phyloP scores from a whole-genome alignment of 1,140 invertebrate species.

The Argopecten irradians region DNA sequence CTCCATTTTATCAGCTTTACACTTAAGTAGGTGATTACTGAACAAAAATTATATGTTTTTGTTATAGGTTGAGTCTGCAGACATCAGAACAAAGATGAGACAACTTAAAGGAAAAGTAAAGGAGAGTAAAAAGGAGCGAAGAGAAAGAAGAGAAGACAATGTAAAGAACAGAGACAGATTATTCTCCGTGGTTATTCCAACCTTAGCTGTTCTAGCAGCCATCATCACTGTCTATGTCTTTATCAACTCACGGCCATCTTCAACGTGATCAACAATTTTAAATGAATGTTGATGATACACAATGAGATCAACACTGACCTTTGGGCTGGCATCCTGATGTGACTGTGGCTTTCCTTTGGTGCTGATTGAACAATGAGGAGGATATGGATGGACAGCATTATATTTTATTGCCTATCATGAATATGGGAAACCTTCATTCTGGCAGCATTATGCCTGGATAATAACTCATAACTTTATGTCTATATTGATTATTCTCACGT shows the following conservation, averaged over 20 bases:
- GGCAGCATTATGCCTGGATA: not conserved
- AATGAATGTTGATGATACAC: not conserved
- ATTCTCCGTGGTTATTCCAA: constrained; percentile 85
- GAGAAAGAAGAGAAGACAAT: constrained; percentile 89
- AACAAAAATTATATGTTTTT: too few species aligned
- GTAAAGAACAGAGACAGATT: constrained; percentile 86
- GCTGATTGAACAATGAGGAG: not conserved
- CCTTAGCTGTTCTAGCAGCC: constrained; percentile 82
- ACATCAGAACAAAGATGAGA: constrained; percentile 82
- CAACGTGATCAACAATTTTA: not conserved
- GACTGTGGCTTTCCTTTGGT: not conserved
- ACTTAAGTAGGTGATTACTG: too few species aligned
- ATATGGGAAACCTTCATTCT: not conserved
- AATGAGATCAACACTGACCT: not conserved
- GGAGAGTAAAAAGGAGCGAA: constrained; percentile 89
- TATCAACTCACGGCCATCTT: constrained; percentile 84
- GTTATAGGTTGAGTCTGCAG: too few species aligned
- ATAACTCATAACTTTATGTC: not conserved
- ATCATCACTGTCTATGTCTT: constrained; percentile 88
- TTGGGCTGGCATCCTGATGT: not conserved
- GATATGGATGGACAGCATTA: not conserved
- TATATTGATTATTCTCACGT: not conserved
- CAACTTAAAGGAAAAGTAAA: constrained; percentile 86
- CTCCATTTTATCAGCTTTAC: too few species aligned
- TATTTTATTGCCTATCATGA: not conserved